Base-by-base conservation (phyloP, 2,113 vertebrate species). In the Carettochelys insculpta region DNA sequence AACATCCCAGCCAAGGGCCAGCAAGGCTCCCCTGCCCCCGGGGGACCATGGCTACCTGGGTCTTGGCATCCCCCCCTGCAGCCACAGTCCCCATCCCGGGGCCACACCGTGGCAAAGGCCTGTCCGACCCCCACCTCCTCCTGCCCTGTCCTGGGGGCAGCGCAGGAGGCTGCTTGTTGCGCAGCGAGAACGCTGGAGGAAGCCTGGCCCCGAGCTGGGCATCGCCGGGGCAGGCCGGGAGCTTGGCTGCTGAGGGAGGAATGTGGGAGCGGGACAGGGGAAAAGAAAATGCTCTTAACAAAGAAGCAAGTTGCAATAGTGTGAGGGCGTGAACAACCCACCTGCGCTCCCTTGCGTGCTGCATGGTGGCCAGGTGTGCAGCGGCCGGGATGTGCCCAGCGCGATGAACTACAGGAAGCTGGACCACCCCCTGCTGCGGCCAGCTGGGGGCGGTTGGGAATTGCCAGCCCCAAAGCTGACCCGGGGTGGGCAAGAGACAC, bases 21-120 rank as follows among this genome's bases (percentile, higher is more conserved):
- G 48, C 76, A 76, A 65, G 77, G 93, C 76, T 91, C 87, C 79
- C 90, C 90, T 45, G 82, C 61, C 78, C 93, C 92, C 31, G 75
- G 78, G 77, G 71, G 77, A 77, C 85, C 47, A 71, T 77, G 58
- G 85, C 65, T 41, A 71, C 27, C 76, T 76, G 45, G 19, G 8
- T 7, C 9, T 89, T 88, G 87, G 80, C 48, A 88, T 90, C 47
- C 84, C 41, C 82, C 78, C 77, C n/a, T n/a, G 51, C 81, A 84
- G 89, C 29, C 78, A 31, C 52, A 88, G 90, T 50, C 87, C n/a
- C 58, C 90, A 84, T 71, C 87, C 50, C 82, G 61, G 78, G 80
- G 56, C n/a, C n/a, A n/a, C n/a, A n/a, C n/a, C n/a, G n/a, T 16
- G 41, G 71, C 71, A 45, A 75, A 14, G 25, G 41, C 41, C 71